Conservation (phyloP, 2,888 invertebrate genomes). For the Lepidochitona cinerea region DNA sequence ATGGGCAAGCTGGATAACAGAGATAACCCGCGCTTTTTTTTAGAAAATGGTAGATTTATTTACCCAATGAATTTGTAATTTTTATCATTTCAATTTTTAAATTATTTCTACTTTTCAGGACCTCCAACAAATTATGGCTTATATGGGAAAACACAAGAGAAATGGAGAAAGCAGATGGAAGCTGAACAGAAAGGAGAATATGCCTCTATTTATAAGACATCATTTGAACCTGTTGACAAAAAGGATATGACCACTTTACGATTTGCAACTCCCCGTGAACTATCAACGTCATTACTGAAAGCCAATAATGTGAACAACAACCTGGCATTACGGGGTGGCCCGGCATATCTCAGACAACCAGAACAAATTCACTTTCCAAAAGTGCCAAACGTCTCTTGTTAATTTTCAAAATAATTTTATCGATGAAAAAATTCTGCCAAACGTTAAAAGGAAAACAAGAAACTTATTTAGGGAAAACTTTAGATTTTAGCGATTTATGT, state of each 20-base stretch:
- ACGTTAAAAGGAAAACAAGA: too few species aligned
- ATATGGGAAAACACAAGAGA: constrained; percentile 36
- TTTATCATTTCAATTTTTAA: background rate
- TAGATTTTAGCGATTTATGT: too few species aligned
- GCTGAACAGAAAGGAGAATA: constrained; percentile 53
- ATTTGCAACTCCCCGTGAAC: constrained; percentile 50
- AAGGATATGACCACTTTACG: constrained; percentile 37
- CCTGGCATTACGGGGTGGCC: constrained; percentile 50
- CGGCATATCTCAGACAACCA: background rate
- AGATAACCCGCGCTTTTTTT: too few species aligned
- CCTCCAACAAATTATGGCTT: constrained; percentile 64
- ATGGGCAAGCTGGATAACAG: too few species aligned
- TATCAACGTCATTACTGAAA: constrained; percentile 58
- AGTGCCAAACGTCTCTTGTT: background rate
- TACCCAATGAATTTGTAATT: too few species aligned
- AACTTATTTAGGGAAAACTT: too few species aligned
- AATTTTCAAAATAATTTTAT: too few species aligned
- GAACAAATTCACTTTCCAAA: background rate
- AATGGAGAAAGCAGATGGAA: constrained; percentile 46
- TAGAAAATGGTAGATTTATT: too few species aligned
- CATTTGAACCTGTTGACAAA: constrained; percentile 37
- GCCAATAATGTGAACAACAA: constrained; percentile 61
- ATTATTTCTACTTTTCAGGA: constrained; percentile 39
- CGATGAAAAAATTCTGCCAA: too few species aligned
- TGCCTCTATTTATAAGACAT: constrained; percentile 46